phyloP scores from a whole-genome alignment of 2,113 vertebrate genomes.

The Raja brachyura region DNA sequence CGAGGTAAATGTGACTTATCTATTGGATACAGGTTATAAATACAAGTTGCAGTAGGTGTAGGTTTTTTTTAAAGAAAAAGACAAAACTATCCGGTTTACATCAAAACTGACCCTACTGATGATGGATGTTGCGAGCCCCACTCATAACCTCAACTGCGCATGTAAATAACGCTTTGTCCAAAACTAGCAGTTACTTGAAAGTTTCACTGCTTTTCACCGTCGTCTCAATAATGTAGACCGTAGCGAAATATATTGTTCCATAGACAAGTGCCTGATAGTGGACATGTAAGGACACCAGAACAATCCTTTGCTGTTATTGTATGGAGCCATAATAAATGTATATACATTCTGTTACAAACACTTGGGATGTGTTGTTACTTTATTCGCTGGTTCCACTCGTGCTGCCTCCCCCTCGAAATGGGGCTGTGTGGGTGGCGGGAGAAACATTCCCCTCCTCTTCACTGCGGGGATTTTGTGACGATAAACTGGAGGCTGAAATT shows the following conservation, averaged over 20 bases:
- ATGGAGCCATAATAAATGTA: conserved; percentile 80
- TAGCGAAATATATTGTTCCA: conserved; percentile 55
- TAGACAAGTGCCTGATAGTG: conserved; percentile 75
- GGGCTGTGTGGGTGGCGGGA: no score
- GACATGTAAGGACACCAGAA: conserved; percentile 67
- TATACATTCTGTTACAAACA: conserved; percentile 70
- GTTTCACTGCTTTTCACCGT: conserved; percentile 46
- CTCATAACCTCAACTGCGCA: conserved; percentile 49
- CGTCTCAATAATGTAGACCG: conserved; percentile 50
- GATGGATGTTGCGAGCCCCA: conserved; percentile 50
- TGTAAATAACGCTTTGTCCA: conserved; percentile 50
- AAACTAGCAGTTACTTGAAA: conserved; percentile 47
- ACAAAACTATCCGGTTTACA: conserved; percentile 51
- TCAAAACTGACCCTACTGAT: conserved; percentile 52
- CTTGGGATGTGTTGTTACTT: conserved; percentile 47
- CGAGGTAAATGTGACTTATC: conserved; percentile 56
- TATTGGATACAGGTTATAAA: conserved; percentile 65
- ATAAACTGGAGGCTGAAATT: neutral
- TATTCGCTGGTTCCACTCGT: conserved; percentile 44
- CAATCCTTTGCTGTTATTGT: conserved; percentile 70
- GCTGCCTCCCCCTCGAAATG: conserved; percentile 25
- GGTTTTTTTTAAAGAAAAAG: conserved; percentile 64
- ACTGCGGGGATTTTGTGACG: neutral
- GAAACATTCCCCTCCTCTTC: neutral
- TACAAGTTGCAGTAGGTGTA: conserved; percentile 53